Base-by-base conservation (phyloP, 2,888 invertebrate genomes). In the Globia sparganii region DNA sequence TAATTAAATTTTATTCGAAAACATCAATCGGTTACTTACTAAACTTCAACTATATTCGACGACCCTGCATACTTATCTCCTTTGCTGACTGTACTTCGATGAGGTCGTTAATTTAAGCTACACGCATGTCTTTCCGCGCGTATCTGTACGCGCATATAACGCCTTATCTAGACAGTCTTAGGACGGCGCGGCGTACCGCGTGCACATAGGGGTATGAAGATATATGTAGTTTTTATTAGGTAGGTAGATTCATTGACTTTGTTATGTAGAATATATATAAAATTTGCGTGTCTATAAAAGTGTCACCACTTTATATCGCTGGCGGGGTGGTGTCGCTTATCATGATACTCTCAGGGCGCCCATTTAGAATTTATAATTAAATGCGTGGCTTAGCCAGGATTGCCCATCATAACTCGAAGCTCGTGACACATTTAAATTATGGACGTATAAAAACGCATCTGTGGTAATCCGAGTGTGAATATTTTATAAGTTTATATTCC, bases 311-410 rank as follows among this genome's bases (percentile, higher is more conserved):
- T 79, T 77, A 78, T 77, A 77, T 66, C 70, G 72, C 70, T n/a
- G 43, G 73, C 71, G 61, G 72, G 68, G 72, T 78, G 73, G 69
- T 64, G 83, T 72, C 68, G 78, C 74, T 75, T 86, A 83, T 85
- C 84, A 72, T 75, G 72, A 76, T 81, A 75, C 81, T 81, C 84
- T 79, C 86, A 77, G 81, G 72, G 75, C 69, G 13, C 71, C 77
- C 86, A 83, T 86, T 85, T 77, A 76, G 84, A 86, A 84, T 86
- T 86, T 84, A 84, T 86, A 86, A 86, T 86, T 81, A 84, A 84
- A 86, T 79, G 78, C 75, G 77, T 81, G 77, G 79, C 79, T 74
- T 79, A 64, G 64, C 69, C 72, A 37, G 70, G 73, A 77, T 75
- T 74, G 25, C 72, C 83, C 61, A 59, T 65, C 77, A 78, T 77